A percentile compares a stretch with the other conserved stretches of the same genome.
phyloP scores from a whole-genome alignment of 2,113 vertebrate genomes.

The Malurus elegans region DNA sequence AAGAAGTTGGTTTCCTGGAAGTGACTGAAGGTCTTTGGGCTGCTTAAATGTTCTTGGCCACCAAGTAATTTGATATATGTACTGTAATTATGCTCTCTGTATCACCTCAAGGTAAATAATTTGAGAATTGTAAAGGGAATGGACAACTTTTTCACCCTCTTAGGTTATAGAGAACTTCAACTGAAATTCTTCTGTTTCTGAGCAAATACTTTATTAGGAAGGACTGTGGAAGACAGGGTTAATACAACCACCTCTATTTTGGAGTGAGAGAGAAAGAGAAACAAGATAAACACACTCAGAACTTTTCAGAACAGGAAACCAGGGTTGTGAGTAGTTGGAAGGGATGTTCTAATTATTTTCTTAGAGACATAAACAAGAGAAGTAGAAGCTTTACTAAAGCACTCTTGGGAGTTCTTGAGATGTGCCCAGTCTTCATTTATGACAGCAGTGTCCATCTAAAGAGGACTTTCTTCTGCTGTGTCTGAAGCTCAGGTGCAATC shows the following conservation, averaged over 20 bases:
- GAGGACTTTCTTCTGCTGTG: neutral
- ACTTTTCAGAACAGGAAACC: neutral
- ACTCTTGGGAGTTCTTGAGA: neutral
- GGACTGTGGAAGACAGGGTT: neutral
- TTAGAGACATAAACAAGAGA: neutral
- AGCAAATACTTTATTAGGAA: neutral
- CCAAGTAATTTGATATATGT: neutral
- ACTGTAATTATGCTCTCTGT: neutral
- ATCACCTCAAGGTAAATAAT: neutral
- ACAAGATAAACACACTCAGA: neutral
- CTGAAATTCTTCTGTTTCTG: neutral
- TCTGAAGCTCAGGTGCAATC: neutral
- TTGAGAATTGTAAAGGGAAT: neutral
- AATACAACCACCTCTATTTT: neutral
- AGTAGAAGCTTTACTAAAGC: neutral
- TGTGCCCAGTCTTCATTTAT: neutral
- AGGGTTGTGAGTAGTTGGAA: rapidly evolving
- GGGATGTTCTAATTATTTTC: neutral
- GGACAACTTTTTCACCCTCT: neutral
- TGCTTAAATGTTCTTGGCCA: neutral
- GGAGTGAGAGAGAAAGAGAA: neutral
- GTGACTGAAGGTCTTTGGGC: neutral
- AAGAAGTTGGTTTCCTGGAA: neutral
- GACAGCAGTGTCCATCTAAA: neutral
- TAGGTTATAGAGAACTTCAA: neutral